Percentiles rank a stretch among this genome's conserved stretches.
phyloP scores from a whole-genome alignment of 2,113 vertebrate species.

The Plecturocebus donacophilus region DNA sequence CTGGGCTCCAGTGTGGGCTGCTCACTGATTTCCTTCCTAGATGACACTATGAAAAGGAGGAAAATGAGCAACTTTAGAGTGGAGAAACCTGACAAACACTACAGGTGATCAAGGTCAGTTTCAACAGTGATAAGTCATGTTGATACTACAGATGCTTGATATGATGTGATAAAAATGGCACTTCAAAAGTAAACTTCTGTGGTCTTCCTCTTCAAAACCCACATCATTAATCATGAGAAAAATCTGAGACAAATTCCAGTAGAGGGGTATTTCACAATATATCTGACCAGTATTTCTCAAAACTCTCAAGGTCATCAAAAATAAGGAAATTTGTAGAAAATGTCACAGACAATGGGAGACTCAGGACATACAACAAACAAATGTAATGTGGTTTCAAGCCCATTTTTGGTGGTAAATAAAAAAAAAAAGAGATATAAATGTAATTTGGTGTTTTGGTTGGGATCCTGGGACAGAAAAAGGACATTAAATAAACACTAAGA shows the following conservation, averaged over 20 bases:
- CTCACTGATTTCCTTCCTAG: neutral
- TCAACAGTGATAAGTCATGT: neutral
- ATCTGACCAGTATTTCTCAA: neutral
- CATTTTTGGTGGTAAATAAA: too few relatives aligned
- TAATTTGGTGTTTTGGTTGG: neutral
- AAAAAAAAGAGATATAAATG: neutral
- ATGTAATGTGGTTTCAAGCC: neutral
- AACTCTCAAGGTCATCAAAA: neutral
- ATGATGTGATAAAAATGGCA: neutral
- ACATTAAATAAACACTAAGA: neutral
- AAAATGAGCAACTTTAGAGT: neutral
- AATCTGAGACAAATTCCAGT: neutral
- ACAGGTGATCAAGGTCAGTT: neutral
- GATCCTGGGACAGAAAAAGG: neutral
- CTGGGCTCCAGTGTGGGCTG: too few relatives aligned
- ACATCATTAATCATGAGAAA: neutral
- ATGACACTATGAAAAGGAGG: fast-evolving
- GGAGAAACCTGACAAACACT: neutral
- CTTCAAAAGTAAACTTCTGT: neutral
- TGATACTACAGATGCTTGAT: neutral
- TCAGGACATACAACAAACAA: neutral
- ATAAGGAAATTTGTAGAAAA: neutral
- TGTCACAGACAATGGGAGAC: neutral
- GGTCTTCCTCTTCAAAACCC: neutral
- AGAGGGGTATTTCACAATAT: neutral